phyloP scores from a whole-genome alignment of 2,113 vertebrate species.

The Dermatemys mawii region DNA sequence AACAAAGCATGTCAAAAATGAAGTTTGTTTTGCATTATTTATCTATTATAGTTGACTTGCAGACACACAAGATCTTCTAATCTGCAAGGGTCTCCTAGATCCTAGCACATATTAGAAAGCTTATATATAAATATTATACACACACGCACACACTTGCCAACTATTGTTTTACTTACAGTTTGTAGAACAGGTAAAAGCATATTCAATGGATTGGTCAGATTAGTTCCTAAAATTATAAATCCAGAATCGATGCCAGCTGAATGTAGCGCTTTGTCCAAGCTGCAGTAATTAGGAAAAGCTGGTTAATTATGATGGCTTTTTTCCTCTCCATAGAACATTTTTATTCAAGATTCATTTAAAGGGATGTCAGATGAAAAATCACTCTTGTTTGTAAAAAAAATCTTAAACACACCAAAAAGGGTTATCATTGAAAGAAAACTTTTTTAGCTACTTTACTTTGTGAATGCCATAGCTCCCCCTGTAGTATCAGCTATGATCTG shows the following conservation, averaged over 20 bases:
- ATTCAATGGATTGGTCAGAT: constrained; percentile 96
- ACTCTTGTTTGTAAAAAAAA: too few species aligned
- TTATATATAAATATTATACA: not conserved
- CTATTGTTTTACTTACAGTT: constrained; percentile 85
- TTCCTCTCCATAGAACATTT: not conserved
- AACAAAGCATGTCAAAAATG: not conserved
- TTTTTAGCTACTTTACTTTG: not conserved
- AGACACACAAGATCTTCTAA: not conserved
- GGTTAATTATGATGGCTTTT: not conserved
- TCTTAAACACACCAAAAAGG: too few species aligned
- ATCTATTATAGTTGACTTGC: not conserved
- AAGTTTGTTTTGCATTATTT: not conserved
- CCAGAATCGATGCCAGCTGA: constrained; percentile 94
- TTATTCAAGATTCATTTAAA: not conserved
- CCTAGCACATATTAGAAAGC: not conserved
- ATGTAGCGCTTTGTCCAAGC: constrained; percentile 92
- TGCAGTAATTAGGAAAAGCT: constrained; percentile 47
- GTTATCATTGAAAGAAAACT: not conserved
- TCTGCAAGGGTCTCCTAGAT: not conserved
- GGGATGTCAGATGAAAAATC: not conserved
- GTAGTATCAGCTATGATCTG: not conserved
- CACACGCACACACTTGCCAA: accelerated
- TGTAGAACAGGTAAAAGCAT: constrained; percentile 93
- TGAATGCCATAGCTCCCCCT: not conserved
- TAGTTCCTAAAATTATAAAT: constrained; percentile 96